Percentiles rank a stretch among this genome's conserved stretches.
Evolutionary conservation across 2,113 vertebrate genomes (phyloP).

Genomic region (Stigmatopora nigra): DNA sequence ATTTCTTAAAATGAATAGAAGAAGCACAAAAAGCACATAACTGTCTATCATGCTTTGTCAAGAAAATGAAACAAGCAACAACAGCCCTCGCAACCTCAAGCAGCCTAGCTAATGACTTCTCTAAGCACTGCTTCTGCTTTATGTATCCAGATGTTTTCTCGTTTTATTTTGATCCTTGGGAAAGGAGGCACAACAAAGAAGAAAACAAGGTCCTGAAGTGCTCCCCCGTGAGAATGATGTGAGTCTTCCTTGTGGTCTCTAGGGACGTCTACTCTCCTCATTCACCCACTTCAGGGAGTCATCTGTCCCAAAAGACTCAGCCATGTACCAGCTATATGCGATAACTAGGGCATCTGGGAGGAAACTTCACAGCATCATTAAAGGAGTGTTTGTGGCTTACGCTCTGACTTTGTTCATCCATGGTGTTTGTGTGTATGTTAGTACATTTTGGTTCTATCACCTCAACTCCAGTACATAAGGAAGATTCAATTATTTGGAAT

Average conservation of each 20-base stretch:
- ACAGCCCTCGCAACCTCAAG: constrained; percentile 11
- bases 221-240: constrained; percentile 34
- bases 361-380: constrained; percentile 64
- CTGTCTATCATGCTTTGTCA: background rate
- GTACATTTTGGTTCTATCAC: constrained; percentile 6
- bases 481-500: background rate
- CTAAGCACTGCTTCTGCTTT: constrained; percentile 20
- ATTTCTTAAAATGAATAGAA: background rate
- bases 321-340: constrained; percentile 31
- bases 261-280: constrained; percentile 50
- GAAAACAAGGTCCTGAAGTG: constrained; percentile 44
- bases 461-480: background rate
- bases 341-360: constrained; percentile 63
- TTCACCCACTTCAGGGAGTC: constrained; percentile 51
- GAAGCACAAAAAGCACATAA: background rate
- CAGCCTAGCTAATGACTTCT: constrained; percentile 31
- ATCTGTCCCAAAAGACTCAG: constrained; percentile 53
- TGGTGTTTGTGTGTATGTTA: constrained; percentile 14
- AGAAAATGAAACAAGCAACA: constrained; percentile 1
- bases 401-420: constrained; percentile 22
- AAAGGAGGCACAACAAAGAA: constrained; percentile 28
- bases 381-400: constrained; percentile 42
- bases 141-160: constrained; percentile 29
- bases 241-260: constrained; percentile 38
- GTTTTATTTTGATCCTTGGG: constrained; percentile 33